Evolutionary conservation across 2,888 invertebrate species (phyloP).

Genomic region (Pollenia angustigena): DNA sequence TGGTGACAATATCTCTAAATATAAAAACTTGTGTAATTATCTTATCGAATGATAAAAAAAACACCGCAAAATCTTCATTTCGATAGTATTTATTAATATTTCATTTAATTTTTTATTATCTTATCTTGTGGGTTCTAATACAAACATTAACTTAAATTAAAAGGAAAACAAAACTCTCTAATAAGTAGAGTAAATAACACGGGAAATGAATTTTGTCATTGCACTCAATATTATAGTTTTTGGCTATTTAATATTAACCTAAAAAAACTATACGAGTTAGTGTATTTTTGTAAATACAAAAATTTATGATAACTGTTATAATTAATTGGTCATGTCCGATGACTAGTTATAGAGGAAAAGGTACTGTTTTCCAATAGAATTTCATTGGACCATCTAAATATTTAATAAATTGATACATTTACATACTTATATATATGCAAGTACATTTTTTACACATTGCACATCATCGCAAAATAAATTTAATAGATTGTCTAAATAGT

Average conservation of each 20-base stretch:
- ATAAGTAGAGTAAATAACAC: slow-evolving; percentile 14
- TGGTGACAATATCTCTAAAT: not conserved
- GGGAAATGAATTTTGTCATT: slow-evolving; percentile 24
- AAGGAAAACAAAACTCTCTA: slow-evolving; percentile 18
- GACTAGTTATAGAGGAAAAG: not conserved
- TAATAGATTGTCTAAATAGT: too few species aligned
- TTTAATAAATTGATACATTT: too few species aligned
- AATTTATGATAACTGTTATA: not conserved
- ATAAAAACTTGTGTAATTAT: slow-evolving; percentile 27
- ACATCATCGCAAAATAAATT: not conserved
- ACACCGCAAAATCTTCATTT: slow-evolving; percentile 34
- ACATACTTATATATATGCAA: too few species aligned
- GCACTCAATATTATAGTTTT: not conserved
- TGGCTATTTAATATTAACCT: not conserved
- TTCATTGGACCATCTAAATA: too few species aligned
- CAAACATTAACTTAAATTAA: slow-evolving; percentile 44
- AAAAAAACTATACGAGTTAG: too few species aligned
- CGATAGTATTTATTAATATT: slow-evolving; percentile 31
- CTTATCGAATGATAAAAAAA: slow-evolving; percentile 45
- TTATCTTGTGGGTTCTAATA: slow-evolving; percentile 45
- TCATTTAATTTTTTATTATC: slow-evolving; percentile 35
- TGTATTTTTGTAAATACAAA: too few species aligned
- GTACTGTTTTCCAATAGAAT: not conserved
- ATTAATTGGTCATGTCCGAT: not conserved
- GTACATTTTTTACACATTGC: not conserved